Evolutionary conservation across 2,888 invertebrate species (phyloP).

Genomic region (Pomacea canaliculata): DNA sequence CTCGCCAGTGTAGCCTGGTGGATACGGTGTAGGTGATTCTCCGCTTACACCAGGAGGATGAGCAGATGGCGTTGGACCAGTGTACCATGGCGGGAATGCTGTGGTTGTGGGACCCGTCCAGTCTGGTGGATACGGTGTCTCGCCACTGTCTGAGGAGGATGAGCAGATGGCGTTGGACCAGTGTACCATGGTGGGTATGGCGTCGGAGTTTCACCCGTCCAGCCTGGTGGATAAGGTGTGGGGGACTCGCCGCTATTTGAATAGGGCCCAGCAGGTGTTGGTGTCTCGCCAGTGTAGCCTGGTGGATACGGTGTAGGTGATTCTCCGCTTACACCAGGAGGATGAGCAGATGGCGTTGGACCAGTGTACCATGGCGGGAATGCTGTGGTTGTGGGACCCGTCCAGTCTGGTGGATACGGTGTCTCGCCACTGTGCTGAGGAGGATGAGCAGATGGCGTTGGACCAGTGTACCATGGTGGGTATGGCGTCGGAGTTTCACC

Average conservation of each 20-base stretch:
- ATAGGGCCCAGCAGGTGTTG: no score
- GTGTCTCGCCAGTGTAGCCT: no score
- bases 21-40: constrained; percentile 7
- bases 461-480: constrained; percentile 9
- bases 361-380: no score
- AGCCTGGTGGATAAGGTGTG: background rate
- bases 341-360: background rate
- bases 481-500: constrained; percentile 1
- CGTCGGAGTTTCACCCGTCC: no score
- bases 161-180: constrained; percentile 15
- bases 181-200: constrained; percentile 19
- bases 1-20: constrained; percentile 17
- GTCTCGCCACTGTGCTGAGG: constrained; percentile 1
- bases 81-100: no score
- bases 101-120: no score
- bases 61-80: background rate
- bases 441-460: constrained; percentile 13
- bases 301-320: no score
- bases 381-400: constrained; percentile 4
- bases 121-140: no score
- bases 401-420: constrained; percentile 12
- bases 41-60: background rate
- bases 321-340: background rate
- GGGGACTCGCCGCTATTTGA: background rate
- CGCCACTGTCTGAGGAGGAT: constrained; percentile 9